Base-by-base conservation (phyloP, 2,888 invertebrate species). In the Lomographa bimaculata region DNA sequence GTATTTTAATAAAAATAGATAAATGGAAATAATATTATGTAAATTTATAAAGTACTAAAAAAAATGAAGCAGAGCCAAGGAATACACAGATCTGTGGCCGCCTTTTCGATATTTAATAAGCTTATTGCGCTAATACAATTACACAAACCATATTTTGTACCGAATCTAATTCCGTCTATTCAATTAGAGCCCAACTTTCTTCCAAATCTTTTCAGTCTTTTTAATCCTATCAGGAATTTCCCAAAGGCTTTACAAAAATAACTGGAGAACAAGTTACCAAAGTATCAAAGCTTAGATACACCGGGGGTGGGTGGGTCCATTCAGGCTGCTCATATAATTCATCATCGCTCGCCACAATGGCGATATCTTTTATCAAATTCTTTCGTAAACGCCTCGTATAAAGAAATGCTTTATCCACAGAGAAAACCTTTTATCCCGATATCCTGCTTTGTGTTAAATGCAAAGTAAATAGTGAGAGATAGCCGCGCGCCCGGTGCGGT, bases 321-420 rank as follows among this genome's bases (percentile, higher is more conserved):
- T n/a, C n/a, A n/a, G n/a, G n/a, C n/a, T n/a, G n/a, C n/a, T n/a
- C 16, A 11, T 23, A 37, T 45, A 45, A 49, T 49, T 29, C 49
- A 39, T 45, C 42, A 42, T 39, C 42, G 33, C 39, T 33, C 41
- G 41, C 17, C 45, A 45, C 49, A 42, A 42, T 39, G 36, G 39
- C 45, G 32, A 26, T 45, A 39, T 50, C 49, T 25, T 12, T 18
- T 19, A 37, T 30, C 29, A n/a, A n/a, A n/a, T n/a, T n/a, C n/a
- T n/a, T n/a, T n/a, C n/a, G 29, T 12, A 9, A 37, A 29, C 36
- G 21, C 18, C 36, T 24, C 14, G 37, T 17, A 39, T 36, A 40
- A 49, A 34, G 42, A 40, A 44, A 41, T 33, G 32, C 45, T 43
- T 40, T 47, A 40, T 47, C 43, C 34, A 30, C 24, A 37, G 29